Evolutionary conservation across 2,797 vertebrate genomes (phyloP).

Genomic region (Notolabrus celidotus): DNA sequence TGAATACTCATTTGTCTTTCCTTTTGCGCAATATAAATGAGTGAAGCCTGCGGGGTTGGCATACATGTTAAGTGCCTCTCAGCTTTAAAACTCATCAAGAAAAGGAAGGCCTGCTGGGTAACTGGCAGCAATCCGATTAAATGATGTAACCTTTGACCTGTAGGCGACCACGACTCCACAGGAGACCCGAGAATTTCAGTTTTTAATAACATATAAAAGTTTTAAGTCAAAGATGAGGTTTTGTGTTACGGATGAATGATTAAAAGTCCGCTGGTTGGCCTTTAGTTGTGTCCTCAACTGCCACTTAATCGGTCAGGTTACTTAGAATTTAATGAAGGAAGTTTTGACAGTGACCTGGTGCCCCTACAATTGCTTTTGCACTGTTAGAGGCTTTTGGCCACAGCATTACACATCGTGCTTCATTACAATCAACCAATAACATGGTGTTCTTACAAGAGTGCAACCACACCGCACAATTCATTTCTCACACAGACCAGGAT

Average conservation of each 20-base stretch:
- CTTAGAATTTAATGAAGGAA: slow-evolving; percentile 37
- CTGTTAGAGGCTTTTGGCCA: slow-evolving; percentile 39
- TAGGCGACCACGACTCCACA: slow-evolving; percentile 57
- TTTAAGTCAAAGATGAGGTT: slow-evolving; percentile 57
- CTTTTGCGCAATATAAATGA: slow-evolving; percentile 42
- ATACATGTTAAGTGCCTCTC: slow-evolving; percentile 67
- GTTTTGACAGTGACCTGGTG: slow-evolving; percentile 55
- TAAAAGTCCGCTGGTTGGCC: slow-evolving; percentile 23
- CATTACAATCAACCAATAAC: slow-evolving; percentile 51
- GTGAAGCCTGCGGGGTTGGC: slow-evolving; percentile 51
- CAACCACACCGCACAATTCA: slow-evolving; percentile 34
- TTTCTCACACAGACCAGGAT: slow-evolving; percentile 18
- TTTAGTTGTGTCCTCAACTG: slow-evolving; percentile 42
- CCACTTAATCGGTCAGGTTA: slow-evolving; percentile 31
- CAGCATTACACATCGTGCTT: slow-evolving; percentile 44
- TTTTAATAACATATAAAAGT: slow-evolving; percentile 67
- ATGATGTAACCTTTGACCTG: slow-evolving; percentile 65
- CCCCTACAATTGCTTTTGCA: slow-evolving; percentile 42
- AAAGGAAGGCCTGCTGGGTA: slow-evolving; percentile 56
- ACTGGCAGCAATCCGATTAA: slow-evolving; percentile 71
- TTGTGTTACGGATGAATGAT: slow-evolving; percentile 45
- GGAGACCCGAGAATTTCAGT: slow-evolving; percentile 50
- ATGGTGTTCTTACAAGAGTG: slow-evolving; percentile 24
- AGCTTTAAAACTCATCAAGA: slow-evolving; percentile 71
- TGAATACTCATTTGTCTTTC: slow-evolving; percentile 40